Conservation (phyloP, 2,888 invertebrate genomes). For the Ophion costatus region DNA sequence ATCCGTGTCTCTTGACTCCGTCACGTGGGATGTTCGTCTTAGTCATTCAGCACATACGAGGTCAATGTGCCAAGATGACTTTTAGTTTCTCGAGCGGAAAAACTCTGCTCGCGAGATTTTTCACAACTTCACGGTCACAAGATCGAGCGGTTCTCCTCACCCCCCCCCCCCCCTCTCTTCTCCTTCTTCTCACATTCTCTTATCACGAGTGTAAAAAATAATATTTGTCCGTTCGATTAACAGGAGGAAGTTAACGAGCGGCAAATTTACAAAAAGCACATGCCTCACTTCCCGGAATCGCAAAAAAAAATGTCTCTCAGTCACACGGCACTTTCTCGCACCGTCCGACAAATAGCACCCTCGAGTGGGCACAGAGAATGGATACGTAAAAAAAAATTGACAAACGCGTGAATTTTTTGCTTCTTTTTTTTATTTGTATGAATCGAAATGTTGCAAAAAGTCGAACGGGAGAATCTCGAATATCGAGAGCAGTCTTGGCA, state of each 20-base stretch:
- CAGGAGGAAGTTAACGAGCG: constrained; percentile 23
- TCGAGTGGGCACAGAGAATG: too few species aligned
- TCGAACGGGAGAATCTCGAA: too few species aligned
- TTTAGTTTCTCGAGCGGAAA: constrained; percentile 16
- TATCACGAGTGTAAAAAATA: constrained; percentile 24
- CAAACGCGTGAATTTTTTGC: too few species aligned
- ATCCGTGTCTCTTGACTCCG: background rate
- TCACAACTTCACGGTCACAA: constrained; percentile 37
- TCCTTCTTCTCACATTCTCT: background rate
- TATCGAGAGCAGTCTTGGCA: too few species aligned
- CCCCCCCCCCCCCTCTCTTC: too few species aligned
- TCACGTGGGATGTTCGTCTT: constrained; percentile 6
- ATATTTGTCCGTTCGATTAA: constrained; percentile 52
- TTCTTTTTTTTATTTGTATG: too few species aligned
- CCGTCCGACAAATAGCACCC: too few species aligned
- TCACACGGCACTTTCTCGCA: too few species aligned
- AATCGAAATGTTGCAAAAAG: too few species aligned
- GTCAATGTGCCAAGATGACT: constrained; percentile 39
- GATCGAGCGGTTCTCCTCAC: background rate
- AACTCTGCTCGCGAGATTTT: constrained; percentile 17
- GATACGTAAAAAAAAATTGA: too few species aligned
- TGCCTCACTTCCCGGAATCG: constrained; percentile 36
- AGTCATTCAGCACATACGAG: constrained; percentile 6
- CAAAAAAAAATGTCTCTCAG: background rate
- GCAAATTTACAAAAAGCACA: constrained; percentile 24